Evolutionary conservation across 1,140 invertebrate species (phyloP).

Genomic region (Halictus rubicundus): DNA sequence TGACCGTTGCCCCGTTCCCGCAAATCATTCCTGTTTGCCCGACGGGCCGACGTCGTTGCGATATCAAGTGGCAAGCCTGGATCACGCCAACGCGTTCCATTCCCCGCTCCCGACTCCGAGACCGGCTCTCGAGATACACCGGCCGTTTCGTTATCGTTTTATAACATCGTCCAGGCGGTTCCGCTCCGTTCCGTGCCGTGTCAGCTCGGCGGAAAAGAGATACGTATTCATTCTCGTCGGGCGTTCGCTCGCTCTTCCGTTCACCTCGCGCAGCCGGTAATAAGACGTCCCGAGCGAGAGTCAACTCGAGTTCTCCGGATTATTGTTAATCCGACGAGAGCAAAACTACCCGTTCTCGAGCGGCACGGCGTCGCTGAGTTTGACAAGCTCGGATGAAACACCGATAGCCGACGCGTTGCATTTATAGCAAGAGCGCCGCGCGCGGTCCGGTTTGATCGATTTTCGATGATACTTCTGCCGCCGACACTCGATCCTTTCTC

Average conservation of each 20-base stretch:
- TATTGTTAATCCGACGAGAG: conserved; percentile 42
- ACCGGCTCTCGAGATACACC: background rate
- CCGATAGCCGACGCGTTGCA: background rate
- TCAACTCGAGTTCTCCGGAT: conserved; percentile 1
- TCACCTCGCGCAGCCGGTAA: too few relatives aligned
- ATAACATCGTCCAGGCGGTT: background rate
- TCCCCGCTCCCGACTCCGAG: background rate
- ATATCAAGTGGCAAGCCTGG: background rate
- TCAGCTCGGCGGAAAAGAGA: background rate
- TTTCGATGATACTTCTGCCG: conserved; percentile 15
- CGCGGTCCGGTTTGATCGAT: background rate
- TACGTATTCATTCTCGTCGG: background rate
- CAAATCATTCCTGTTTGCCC: conserved; percentile 16
- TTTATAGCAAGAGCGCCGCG: background rate
- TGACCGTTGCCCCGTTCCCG: conserved; percentile 1
- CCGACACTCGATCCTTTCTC: background rate
- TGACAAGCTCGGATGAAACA: background rate
- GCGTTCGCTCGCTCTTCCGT: too few relatives aligned
- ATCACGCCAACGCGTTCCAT: background rate
- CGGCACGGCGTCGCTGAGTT: background rate
- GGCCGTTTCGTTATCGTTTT: background rate
- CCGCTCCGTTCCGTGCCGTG: background rate
- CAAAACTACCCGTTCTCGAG: background rate
- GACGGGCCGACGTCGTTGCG: background rate
- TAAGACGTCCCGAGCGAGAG: background rate